Evolutionary conservation across 2,888 invertebrate species (phyloP).

Genomic region (Leucophenga montana): DNA sequence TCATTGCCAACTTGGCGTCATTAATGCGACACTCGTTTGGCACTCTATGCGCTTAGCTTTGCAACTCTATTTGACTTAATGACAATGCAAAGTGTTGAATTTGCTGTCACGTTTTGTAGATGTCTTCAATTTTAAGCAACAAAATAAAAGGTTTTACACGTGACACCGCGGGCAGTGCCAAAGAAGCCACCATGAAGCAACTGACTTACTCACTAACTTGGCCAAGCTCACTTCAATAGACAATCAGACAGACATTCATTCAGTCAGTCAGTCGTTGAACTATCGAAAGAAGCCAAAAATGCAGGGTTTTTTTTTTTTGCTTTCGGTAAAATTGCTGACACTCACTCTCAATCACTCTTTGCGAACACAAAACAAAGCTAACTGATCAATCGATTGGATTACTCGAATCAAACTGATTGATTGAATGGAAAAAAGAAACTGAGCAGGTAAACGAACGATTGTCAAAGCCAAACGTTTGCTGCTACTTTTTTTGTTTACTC

Average conservation of each 20-base stretch:
- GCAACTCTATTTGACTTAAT: conserved; percentile 25
- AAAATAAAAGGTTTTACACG: conserved; percentile 9
- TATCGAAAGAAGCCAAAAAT: no score
- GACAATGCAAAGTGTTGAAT: conserved; percentile 30
- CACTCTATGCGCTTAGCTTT: no score
- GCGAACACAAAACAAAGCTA: background rate
- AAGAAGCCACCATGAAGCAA: conserved; percentile 5
- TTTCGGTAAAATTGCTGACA: no score
- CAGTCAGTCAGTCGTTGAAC: background rate
- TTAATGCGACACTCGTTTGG: no score
- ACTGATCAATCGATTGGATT: conserved; percentile 6
- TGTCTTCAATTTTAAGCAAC: background rate
- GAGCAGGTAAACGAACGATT: background rate
- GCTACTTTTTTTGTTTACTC: background rate
- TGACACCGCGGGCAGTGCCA: background rate
- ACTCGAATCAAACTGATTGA: background rate
- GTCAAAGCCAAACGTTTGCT: conserved; percentile 11
- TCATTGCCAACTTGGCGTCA: no score
- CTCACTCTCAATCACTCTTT: no score
- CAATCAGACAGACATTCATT: background rate
- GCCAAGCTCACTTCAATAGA: background rate
- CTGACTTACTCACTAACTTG: background rate
- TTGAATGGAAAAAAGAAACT: background rate
- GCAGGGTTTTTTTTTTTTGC: no score
- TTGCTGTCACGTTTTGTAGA: conserved; percentile 31